Base-by-base conservation (phyloP, 2,113 vertebrate genomes). In the Oryzias javanicus region DNA sequence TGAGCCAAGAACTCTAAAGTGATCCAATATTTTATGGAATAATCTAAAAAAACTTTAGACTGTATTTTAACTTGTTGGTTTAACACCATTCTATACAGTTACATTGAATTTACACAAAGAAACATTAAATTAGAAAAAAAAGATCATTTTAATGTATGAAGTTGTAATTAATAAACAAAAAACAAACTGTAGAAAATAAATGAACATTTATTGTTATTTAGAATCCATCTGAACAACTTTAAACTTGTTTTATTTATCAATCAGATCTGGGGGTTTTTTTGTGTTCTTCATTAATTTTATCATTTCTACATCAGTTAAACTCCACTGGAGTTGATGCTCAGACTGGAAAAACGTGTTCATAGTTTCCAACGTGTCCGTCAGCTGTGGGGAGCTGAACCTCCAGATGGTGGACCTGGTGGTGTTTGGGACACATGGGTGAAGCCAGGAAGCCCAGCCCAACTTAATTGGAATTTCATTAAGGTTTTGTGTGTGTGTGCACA, bases 381-480 rank as follows among this genome's bases (percentile, higher is more conserved):
- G 69, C 70, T 72, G 68, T 67, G 50, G 40, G 64, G 67, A 77
- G 75, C 72, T 50, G 48, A 73, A 65, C 53, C 64, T 74, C 74
- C 81, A 92, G 91, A 92, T 92, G 91, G 90, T 80, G 65, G 66
- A 84, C 74, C 85, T 80, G 35, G 86, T 79, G 70, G 82, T 88
- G 82, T 89, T 88, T 84, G 74, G 82, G 83, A 86, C 85, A 85
- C 87, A 86, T 88, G 86, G 79, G 75, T 75, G 66, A 17, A 44
- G 60, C 63, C 77, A 80, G 75, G 83, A 58, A 80, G 86, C 76
- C 78, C 86, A 85, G 84, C 81, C 83, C 66, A 55, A 76, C 82
- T 87, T 92, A 90, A 92, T 91, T 91, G 88, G 83, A 90, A 92
- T 88, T 89, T 90, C 89, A 92, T 92, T 91, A 90, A 85, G 88